These are phyloP conservation scores for Tetragnatha versicolor DNA, from an alignment of 1,140 invertebrate genomes.

Conservation along the genomic window DNA sequence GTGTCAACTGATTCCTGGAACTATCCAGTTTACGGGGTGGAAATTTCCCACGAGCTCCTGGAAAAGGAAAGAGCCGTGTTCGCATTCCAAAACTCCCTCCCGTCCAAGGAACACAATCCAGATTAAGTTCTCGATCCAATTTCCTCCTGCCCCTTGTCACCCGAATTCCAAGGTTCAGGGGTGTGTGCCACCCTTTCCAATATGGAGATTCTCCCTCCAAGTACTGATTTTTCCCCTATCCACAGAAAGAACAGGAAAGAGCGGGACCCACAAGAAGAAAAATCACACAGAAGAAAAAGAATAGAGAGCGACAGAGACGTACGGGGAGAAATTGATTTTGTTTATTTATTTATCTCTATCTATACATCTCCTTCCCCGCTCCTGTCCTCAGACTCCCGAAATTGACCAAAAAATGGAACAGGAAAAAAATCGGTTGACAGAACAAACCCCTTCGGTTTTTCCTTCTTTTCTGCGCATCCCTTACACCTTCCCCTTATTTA, in stretches of 20 bases:
- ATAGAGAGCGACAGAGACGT: neutral
- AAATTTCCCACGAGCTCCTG: no score
- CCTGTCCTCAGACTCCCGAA: no score
- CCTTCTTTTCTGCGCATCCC: neutral
- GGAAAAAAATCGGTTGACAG: constrained; percentile 3
- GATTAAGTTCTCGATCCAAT: constrained; percentile 45
- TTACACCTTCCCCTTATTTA: constrained; percentile 20
- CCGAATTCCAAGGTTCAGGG: neutral
- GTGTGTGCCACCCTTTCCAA: constrained; percentile 11
- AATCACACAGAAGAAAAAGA: constrained; percentile 17
- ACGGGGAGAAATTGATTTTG: constrained; percentile 44
- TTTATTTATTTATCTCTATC: constrained; percentile 36
- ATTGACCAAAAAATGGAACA: constrained; percentile 53
- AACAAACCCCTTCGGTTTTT: neutral
- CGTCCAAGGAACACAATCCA: neutral
- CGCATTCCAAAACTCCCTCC: constrained; percentile 10
- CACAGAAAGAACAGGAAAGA: neutral
- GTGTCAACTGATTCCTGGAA: no score
- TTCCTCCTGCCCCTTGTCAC: constrained; percentile 26
- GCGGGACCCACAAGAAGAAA: neutral
- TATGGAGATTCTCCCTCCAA: constrained; percentile 38
- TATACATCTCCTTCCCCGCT: no score
- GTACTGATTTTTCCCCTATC: neutral
- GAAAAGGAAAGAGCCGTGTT: no score
- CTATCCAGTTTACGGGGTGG: no score